Evolutionary conservation across 2,797 vertebrate genomes (phyloP), one percentile per base, ranked within the genome.

Genomic region (Catharus ustulatus): DNA sequence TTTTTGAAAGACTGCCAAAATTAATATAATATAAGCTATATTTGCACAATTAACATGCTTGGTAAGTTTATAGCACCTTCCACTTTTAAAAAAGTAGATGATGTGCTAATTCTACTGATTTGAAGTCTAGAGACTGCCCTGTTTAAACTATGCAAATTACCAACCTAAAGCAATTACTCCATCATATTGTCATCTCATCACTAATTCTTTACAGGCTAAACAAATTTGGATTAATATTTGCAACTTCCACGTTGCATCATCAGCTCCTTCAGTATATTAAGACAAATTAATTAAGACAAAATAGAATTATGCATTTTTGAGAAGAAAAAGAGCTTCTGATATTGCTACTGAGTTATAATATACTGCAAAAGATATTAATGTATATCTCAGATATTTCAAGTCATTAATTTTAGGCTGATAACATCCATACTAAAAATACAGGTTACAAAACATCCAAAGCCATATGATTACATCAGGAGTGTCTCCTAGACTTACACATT

Each of bases 161-260:
- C 74, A 90, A 73, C 66, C 63, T 82, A 94, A 96, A 97, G 71
- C 93, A 96, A 96, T 97, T 95, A 97, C 94, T 97, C 23, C 36
- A 92, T 93, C 77, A 89, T 96, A 93, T 95, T 96, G 78, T 94
- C 91, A 91, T 92, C 89, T 85, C 81, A 90, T 96, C 94, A 96
- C 97, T 97, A 96, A 96, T 97, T 97, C 94, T 96, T 89, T 93
- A 71, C 69, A 96, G 89, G 87, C 97, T 97, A 97, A 98, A 97
- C 89, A 96, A 77, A 94, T 96, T 95, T 96, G 71, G 82, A 74
- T 96, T 95, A 74, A 80, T 94, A 96, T 90, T 96, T 97, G 84
- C 75, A 94, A 82, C 59, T 95, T 96, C 83, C 48, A 85, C 49
- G 68, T 90, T 92, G 45, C 77, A 96, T 97, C 86, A 96, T 74